Evolutionary conservation across 2,113 vertebrate genomes (phyloP).

Genomic region (Vicugna pacos): DNA sequence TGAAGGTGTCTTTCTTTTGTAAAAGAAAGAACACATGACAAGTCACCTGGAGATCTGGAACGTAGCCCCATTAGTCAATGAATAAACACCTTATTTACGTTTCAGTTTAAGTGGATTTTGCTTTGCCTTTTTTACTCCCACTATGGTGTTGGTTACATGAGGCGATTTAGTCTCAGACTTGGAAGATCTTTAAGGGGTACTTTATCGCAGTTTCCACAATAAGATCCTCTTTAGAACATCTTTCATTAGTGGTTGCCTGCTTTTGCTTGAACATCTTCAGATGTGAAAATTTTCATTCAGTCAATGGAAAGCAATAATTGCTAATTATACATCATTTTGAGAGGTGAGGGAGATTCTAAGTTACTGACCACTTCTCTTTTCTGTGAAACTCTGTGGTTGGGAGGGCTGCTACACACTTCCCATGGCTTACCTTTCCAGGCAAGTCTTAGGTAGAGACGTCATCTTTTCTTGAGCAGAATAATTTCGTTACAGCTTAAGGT

Average conservation of each 20-base stretch:
- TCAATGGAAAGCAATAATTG: not conserved
- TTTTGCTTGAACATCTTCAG: slow-evolving; percentile 11
- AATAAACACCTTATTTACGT: not conserved
- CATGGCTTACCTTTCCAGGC: not conserved
- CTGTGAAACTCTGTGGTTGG: not conserved
- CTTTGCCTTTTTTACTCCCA: not conserved
- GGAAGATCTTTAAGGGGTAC: not conserved
- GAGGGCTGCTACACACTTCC: not conserved
- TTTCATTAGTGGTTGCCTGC: not conserved
- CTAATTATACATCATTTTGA: slow-evolving; percentile 10
- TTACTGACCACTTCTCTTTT: slow-evolving; percentile 18
- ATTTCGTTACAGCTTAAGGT: not conserved
- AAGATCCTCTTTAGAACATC: not conserved
- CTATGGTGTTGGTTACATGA: not conserved
- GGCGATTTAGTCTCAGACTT: not conserved
- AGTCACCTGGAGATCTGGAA: not conserved
- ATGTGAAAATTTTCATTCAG: slow-evolving; percentile 11
- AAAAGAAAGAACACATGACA: not conserved
- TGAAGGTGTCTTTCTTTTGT: not conserved
- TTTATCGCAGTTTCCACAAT: not conserved
- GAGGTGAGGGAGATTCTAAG: not conserved
- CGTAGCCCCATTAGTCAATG: not conserved
- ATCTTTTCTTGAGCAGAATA: slow-evolving; percentile 34
- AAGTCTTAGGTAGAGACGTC: not conserved
- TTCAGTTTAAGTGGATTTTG: not conserved